A percentile compares a stretch with the other conserved stretches of the same genome.
Conservation (phyloP, 2,113 vertebrate genomes). For the Pomatostomus ruficeps region DNA sequence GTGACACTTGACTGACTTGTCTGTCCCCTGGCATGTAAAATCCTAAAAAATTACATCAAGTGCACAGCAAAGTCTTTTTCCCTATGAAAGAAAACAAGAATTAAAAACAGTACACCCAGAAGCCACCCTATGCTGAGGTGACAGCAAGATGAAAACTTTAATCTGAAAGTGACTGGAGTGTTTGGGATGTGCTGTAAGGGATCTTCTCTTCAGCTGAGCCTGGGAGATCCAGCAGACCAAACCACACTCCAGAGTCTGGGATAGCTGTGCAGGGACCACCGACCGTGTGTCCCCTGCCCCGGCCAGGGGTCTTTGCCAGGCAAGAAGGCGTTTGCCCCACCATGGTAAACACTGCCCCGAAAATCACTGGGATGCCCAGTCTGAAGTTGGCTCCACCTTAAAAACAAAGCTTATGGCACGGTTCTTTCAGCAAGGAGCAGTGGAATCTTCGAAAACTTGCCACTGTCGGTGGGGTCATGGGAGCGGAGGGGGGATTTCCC, state of each 20-base stretch:
- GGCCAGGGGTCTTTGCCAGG: background rate
- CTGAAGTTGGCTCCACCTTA: background rate
- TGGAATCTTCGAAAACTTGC: background rate
- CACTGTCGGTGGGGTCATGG: background rate
- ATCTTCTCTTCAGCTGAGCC: background rate
- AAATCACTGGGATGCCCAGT: background rate
- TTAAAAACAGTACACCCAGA: background rate
- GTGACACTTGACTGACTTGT: background rate
- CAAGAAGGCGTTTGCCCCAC: background rate
- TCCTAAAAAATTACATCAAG: background rate
- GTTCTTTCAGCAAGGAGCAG: background rate
- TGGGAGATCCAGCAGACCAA: background rate
- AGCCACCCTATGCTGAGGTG: background rate
- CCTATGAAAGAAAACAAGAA: background rate
- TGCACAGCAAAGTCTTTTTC: background rate
- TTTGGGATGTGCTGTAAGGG: background rate
- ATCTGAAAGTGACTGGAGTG: background rate
- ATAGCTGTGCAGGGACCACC: accelerated
- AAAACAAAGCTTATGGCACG: background rate
- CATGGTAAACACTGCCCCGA: background rate
- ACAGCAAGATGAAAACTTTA: background rate
- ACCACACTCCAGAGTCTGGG: background rate
- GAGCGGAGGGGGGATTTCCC: background rate
- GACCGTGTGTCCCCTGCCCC: background rate
- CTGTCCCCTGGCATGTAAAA: background rate